These are phyloP conservation scores for Diorhabda elongata DNA, from an alignment of 1,140 invertebrate species.

Conservation along the genomic window DNA sequence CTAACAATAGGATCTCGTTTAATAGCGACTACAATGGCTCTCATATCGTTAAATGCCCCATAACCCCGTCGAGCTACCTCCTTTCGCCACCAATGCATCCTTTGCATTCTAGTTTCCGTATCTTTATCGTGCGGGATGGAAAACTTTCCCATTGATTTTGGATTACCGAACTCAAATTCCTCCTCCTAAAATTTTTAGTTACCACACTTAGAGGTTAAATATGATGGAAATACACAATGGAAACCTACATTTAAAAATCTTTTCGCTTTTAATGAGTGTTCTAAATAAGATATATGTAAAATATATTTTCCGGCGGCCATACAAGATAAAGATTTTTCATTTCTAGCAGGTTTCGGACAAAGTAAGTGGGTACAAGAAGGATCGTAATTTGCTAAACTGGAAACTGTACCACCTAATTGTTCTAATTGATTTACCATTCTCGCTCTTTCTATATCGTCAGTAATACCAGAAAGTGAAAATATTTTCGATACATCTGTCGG, in stretches of 20 bases:
- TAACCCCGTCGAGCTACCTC: constrained; percentile 45
- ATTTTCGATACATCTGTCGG: constrained; percentile 19
- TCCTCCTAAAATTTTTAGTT: constrained; percentile 58
- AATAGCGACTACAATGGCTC: constrained; percentile 64
- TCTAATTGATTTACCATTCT: constrained; percentile 28
- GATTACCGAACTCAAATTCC: constrained; percentile 73
- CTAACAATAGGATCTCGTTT: constrained; percentile 62
- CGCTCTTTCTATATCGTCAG: constrained; percentile 15
- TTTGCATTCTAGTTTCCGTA: constrained; percentile 54
- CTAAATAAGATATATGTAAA: constrained; percentile 72
- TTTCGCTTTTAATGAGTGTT: constrained; percentile 58
- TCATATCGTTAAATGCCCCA: constrained; percentile 65
- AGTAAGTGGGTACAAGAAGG: constrained; percentile 71
- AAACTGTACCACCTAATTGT: constrained; percentile 64
- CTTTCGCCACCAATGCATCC: constrained; percentile 63
- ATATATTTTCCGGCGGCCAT: constrained; percentile 86
- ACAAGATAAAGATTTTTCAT: constrained; percentile 80
- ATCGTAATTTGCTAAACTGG: constrained; percentile 61
- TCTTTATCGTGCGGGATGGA: constrained; percentile 41
- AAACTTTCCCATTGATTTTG: constrained; percentile 52
- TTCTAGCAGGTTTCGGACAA: constrained; percentile 66
- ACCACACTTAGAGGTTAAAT: neutral
- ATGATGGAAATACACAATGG: neutral
- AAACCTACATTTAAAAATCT: constrained; percentile 63
- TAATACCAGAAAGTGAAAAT: constrained; percentile 43